phyloP scores from a whole-genome alignment of 2,888 invertebrate species.

The Mellilla xanthometata region DNA sequence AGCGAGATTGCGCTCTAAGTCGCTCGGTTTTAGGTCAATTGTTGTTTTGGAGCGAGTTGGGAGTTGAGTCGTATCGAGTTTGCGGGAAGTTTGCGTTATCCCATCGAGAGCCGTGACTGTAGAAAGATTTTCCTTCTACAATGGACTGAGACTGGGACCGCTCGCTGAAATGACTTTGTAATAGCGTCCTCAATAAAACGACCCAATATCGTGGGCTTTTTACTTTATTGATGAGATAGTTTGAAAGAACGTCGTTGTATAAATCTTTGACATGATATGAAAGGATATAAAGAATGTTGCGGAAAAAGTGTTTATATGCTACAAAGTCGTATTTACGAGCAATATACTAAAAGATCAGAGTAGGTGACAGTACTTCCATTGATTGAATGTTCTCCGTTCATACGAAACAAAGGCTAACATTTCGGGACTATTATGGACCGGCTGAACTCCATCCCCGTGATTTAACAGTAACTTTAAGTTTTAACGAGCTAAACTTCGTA shows the following conservation, averaged over 20 bases:
- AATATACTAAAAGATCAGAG: conserved; percentile 13
- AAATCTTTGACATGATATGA: conserved; percentile 39
- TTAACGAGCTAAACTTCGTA: conserved; percentile 59
- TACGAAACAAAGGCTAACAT: conserved; percentile 24
- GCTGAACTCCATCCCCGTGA: conserved; percentile 44
- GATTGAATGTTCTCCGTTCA: conserved; percentile 8
- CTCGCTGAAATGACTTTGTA: conserved; percentile 77
- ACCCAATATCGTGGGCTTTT: conserved; percentile 66
- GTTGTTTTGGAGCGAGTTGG: conserved; percentile 52
- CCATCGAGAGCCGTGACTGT: conserved; percentile 83
- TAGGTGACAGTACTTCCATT: conserved; percentile 7
- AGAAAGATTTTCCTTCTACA: conserved; percentile 82
- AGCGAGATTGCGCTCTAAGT: conserved; percentile 65
- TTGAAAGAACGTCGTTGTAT: conserved; percentile 39
- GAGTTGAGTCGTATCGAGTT: conserved; percentile 56
- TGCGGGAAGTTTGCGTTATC: conserved; percentile 68
- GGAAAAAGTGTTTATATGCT: conserved; percentile 27
- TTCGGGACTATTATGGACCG: conserved; percentile 52
- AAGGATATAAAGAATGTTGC: conserved; percentile 17
- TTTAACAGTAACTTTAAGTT: conserved; percentile 57
- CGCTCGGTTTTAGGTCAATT: conserved; percentile 63
- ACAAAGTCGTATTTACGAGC: conserved; percentile 23
- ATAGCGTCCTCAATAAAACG: conserved; percentile 75
- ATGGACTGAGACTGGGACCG: conserved; percentile 75
- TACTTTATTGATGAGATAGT: conserved; percentile 66